Conservation (phyloP, 2,888 invertebrate genomes). For the Crossocerus cetratus region DNA sequence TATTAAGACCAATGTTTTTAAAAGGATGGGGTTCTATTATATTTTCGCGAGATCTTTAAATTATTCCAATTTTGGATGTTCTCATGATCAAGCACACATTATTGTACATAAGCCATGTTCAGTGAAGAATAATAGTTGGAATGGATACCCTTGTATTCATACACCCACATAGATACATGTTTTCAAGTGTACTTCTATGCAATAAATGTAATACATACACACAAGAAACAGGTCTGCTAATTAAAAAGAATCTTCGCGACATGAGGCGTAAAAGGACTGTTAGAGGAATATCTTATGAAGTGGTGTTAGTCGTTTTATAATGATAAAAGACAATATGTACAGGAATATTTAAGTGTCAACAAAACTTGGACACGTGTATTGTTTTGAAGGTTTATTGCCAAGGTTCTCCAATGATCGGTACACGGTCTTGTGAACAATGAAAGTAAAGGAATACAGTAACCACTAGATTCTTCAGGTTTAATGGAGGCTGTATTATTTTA, state of each 20-base stretch:
- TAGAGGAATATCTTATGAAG: constrained; percentile 22
- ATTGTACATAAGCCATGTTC: constrained; percentile 39
- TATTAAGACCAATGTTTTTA: constrained; percentile 4
- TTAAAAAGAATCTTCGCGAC: neutral
- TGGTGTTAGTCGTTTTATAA: constrained; percentile 23
- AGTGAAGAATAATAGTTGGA: constrained; percentile 24
- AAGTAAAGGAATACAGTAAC: too few species aligned
- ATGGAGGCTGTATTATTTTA: constrained; percentile 25
- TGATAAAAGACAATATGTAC: constrained; percentile 36
- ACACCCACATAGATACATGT: constrained; percentile 1
- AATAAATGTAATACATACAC: constrained; percentile 29
- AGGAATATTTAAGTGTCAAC: constrained; percentile 22
- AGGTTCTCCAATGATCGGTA: neutral
- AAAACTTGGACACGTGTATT: constrained; percentile 7
- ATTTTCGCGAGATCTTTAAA: neutral
- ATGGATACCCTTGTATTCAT: constrained; percentile 15
- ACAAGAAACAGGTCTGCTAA: neutral
- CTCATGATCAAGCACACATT: constrained; percentile 3
- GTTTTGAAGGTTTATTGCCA: neutral
- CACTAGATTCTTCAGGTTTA: neutral
- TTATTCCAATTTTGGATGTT: constrained; percentile 20
- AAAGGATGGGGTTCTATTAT: constrained; percentile 10
- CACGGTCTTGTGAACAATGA: too few species aligned
- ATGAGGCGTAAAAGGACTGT: constrained; percentile 7
- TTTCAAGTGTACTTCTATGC: constrained; percentile 20